Evolutionary conservation across 2,797 vertebrate genomes (phyloP).

Genomic region (Synanceia verrucosa): DNA sequence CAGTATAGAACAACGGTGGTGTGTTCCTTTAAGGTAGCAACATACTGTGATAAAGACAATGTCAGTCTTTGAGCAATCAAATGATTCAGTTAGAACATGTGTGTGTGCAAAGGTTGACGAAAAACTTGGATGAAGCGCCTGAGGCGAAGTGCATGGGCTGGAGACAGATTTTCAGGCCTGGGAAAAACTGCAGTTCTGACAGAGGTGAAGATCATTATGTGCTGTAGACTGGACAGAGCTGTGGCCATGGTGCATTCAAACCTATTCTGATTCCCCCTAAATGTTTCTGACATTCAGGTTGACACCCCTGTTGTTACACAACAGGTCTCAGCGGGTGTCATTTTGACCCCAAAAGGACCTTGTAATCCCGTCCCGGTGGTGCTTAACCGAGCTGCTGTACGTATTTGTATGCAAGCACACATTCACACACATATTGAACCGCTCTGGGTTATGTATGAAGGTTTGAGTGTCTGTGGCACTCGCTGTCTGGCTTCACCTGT

Average conservation of each 20-base stretch:
- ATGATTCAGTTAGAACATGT: neutral
- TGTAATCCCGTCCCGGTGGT: slow-evolving; percentile 13
- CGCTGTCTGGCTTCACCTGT: slow-evolving; percentile 68
- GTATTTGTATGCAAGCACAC: slow-evolving; percentile 30
- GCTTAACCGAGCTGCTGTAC: slow-evolving; percentile 25
- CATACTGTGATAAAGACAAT: too few species aligned
- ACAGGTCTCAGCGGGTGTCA: neutral
- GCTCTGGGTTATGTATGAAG: slow-evolving; percentile 30
- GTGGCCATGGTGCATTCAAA: neutral
- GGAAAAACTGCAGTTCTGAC: neutral
- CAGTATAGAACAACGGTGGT: too few species aligned
- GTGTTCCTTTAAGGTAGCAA: too few species aligned
- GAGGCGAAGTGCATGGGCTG: neutral
- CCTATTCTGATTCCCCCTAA: neutral
- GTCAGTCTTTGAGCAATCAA: neutral
- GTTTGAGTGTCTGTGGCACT: slow-evolving; percentile 32
- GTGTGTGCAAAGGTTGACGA: neutral
- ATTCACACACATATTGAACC: slow-evolving; percentile 17
- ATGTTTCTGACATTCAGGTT: slow-evolving; percentile 10
- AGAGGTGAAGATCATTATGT: slow-evolving; percentile 7
- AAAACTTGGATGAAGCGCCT: neutral
- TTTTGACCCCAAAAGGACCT: slow-evolving; percentile 18
- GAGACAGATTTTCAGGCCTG: neutral
- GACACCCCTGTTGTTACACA: neutral
- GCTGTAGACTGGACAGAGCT: neutral